A percentile compares a stretch with the other conserved stretches of the same genome.
These are phyloP conservation scores for Erithacus rubecula DNA, from an alignment of 2,797 vertebrate species.

Conservation along the genomic window DNA sequence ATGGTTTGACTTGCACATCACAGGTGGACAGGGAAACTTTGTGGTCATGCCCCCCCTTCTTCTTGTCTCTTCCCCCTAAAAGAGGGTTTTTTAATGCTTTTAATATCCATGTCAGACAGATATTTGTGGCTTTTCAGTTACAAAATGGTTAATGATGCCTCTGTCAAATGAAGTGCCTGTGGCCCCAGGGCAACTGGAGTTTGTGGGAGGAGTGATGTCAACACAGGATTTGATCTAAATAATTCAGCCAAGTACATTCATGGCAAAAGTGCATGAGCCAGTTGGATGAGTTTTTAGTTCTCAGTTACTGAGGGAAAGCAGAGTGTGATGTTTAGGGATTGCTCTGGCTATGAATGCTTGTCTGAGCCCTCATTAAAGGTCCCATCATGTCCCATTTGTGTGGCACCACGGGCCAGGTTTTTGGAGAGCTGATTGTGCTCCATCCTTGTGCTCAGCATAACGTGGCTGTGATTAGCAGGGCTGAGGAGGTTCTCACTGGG, in stretches of 20 bases:
- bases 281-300: conserved; percentile 46
- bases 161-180: neutral
- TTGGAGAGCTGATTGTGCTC: no score
- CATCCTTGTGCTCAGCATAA: neutral
- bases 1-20: neutral
- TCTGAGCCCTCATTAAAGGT: neutral
- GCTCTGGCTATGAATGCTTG: neutral
- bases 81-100: accelerated
- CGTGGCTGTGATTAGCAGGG: neutral
- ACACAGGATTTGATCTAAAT: conserved; percentile 24
- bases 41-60: neutral
- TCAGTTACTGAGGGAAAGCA: neutral
- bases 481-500: neutral
- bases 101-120: accelerated
- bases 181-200: conserved; percentile 18
- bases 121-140: neutral
- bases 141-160: neutral
- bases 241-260: neutral
- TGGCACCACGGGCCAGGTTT: neutral
- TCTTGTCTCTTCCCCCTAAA: neutral
- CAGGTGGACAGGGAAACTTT: neutral
- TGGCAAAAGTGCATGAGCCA: conserved; percentile 34
- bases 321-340: neutral
- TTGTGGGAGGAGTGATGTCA: conserved; percentile 54
- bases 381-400: neutral